Conservation (phyloP, 2,113 vertebrate species). For the Elachura formosa region DNA sequence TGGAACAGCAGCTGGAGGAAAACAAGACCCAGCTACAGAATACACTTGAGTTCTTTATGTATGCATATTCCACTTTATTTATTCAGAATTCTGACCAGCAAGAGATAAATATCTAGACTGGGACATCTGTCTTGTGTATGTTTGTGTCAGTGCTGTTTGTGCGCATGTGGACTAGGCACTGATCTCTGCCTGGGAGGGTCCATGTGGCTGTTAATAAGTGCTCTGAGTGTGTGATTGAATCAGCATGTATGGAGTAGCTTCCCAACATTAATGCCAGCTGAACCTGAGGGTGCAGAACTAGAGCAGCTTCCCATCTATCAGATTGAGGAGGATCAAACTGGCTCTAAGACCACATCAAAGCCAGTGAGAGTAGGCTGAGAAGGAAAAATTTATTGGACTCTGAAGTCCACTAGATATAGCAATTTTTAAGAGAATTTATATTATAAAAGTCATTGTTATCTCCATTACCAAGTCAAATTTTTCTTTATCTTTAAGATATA, state of each 20-base stretch:
- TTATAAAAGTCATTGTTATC: neutral
- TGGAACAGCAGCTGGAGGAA: neutral
- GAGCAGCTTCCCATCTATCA: neutral
- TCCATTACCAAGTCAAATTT: neutral
- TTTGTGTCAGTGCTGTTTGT: neutral
- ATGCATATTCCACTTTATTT: neutral
- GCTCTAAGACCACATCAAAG: neutral
- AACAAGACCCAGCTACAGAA: neutral
- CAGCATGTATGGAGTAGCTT: accelerated
- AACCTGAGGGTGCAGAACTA: neutral
- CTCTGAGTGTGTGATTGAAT: neutral
- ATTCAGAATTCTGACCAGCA: neutral
- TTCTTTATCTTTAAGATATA: neutral
- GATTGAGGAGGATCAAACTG: neutral
- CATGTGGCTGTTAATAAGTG: neutral
- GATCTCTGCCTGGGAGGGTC: neutral
- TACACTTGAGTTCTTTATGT: neutral
- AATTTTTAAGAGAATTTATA: neutral
- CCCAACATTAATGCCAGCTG: accelerated
- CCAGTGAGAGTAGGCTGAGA: neutral
- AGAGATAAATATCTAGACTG: neutral
- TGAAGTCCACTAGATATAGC: neutral
- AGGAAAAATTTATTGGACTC: neutral
- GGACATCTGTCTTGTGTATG: neutral
- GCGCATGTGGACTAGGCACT: neutral